Percentiles rank a stretch among this genome's conserved stretches.
Evolutionary conservation across 2,797 vertebrate species (phyloP).

Genomic region (Mormyrus proboscirostris): DNA sequence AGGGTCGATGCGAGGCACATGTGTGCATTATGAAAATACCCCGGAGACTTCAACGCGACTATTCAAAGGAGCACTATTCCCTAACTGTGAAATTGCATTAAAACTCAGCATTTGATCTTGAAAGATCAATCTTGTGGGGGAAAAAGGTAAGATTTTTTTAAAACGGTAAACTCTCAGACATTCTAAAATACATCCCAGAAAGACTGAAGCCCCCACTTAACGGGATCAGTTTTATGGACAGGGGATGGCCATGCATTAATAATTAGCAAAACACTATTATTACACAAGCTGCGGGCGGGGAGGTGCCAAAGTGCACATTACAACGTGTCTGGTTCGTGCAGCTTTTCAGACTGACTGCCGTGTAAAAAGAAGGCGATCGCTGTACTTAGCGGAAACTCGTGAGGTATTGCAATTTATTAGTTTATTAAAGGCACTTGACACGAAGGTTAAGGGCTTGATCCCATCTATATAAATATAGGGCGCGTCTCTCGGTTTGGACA

Average conservation of each 20-base stretch:
- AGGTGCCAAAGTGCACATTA: neutral
- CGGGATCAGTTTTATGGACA: conserved; percentile 20
- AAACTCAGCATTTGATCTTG: neutral
- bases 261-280: conserved; percentile 12
- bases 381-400: neutral
- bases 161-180: conserved; percentile 13
- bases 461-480: conserved; percentile 13
- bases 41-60: neutral
- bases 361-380: neutral
- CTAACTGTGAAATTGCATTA: conserved; percentile 10
- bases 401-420: neutral
- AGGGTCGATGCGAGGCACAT: neutral
- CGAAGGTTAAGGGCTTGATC: neutral
- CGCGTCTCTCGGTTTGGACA: conserved; percentile 9
- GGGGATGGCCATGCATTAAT: conserved; percentile 7
- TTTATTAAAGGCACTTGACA: neutral
- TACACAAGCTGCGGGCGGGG: neutral
- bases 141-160: neutral
- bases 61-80: neutral
- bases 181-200: neutral
- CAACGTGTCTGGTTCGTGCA: neutral
- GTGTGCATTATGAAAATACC: neutral
- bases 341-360: neutral
- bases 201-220: conserved; percentile 7
- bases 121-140: neutral